Conservation (phyloP, 2,888 invertebrate species). For the Julus scanicus region DNA sequence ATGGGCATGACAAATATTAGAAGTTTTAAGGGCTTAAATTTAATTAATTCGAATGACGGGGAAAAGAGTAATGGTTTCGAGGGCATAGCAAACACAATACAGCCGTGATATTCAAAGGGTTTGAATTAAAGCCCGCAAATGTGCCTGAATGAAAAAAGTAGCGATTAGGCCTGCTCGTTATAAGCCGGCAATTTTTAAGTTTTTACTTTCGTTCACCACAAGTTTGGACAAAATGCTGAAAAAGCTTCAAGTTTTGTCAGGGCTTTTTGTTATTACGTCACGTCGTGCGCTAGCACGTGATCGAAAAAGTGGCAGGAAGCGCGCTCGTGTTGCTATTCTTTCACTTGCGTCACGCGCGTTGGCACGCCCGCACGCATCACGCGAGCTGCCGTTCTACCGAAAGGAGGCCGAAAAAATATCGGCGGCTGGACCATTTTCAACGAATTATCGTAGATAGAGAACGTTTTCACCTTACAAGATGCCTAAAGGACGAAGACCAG, state of each 20-base stretch:
- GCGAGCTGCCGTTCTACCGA: neutral
- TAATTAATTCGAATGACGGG: too few species aligned
- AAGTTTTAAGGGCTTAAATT: too few species aligned
- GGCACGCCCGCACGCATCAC: constrained; percentile 44
- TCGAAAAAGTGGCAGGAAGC: constrained; percentile 47
- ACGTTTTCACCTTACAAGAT: neutral
- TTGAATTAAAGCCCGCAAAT: neutral
- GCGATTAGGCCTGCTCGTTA: neutral
- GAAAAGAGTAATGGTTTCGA: too few species aligned
- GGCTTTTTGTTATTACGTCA: neutral
- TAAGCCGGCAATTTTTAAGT: constrained; percentile 11
- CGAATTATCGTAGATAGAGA: neutral
- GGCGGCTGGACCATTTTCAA: neutral
- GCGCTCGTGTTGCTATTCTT: constrained; percentile 50
- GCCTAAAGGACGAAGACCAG: neutral
- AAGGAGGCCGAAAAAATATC: neutral
- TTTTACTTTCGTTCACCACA: neutral
- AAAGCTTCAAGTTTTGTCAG: neutral
- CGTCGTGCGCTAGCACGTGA: constrained; percentile 36
- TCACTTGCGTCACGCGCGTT: constrained; percentile 52
- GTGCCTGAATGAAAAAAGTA: neutral
- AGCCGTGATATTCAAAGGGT: neutral
- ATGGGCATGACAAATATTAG: too few species aligned
- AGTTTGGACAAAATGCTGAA: neutral
- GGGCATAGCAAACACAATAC: too few species aligned